Evolutionary conservation across 2,113 vertebrate genomes (phyloP).

Genomic region (Crotalus viridis): DNA sequence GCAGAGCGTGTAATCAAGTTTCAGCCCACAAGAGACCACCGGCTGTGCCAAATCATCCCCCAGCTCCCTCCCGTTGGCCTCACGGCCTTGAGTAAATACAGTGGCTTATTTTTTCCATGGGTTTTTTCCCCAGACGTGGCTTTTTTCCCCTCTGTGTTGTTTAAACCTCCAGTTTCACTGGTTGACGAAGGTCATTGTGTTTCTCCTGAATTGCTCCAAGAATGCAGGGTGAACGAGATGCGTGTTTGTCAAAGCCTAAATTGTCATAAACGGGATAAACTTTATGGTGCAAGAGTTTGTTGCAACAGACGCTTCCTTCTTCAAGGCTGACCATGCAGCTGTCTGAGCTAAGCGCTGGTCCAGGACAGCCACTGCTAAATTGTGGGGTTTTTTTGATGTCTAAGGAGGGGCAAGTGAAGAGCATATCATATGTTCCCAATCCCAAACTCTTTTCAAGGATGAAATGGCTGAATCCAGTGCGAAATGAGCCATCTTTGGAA

Average conservation of each 20-base stretch:
- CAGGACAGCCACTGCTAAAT: not conserved
- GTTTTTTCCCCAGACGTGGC: not conserved
- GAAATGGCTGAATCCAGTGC: too few relatives aligned
- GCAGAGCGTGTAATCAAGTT: rapidly evolving
- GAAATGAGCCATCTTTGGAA: too few relatives aligned
- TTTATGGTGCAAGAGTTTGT: not conserved
- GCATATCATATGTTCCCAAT: too few relatives aligned
- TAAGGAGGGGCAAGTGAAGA: too few relatives aligned
- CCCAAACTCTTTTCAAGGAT: too few relatives aligned
- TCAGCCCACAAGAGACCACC: not conserved
- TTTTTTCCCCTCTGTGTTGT: not conserved
- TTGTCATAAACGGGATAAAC: not conserved
- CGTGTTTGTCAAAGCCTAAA: not conserved
- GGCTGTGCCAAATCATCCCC: not conserved
- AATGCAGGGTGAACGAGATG: not conserved
- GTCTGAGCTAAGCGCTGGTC: not conserved
- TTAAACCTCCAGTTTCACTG: not conserved
- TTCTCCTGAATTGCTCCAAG: not conserved
- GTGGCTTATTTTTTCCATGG: not conserved
- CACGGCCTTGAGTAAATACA: not conserved
- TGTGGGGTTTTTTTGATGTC: too few relatives aligned
- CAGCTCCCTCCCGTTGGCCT: not conserved
- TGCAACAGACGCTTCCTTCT: not conserved
- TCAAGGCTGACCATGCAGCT: not conserved
- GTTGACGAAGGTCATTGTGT: too few relatives aligned